Evolutionary conservation across 1,140 invertebrate genomes (phyloP), one percentile per base, ranked within the genome.

Genomic region (Calephelis nemesis): DNA sequence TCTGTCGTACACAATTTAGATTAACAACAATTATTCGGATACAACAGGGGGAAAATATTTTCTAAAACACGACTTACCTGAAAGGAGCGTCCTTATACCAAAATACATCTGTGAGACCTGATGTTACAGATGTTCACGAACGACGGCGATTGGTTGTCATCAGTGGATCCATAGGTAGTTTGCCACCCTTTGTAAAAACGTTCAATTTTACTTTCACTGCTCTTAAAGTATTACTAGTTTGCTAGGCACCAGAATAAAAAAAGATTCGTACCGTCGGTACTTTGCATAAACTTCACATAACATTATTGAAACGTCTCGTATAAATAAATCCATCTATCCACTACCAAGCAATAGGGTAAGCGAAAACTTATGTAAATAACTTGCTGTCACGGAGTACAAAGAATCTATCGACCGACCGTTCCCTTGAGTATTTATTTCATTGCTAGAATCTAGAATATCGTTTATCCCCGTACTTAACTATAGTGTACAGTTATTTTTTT

Each of bases 251-350:
- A 30, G 30, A 30, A 19, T 19, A 30, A 54, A 54, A 54, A n/a
- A 19, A 19, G 19, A 58, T 58, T 19, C 30, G 52, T 30, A 12
- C 12, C 8, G 52, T 11, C 19, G 19, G 52, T 54, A 7, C 19
- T 54, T 19, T 54, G 52, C 30, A 54, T 54, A 54, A 54, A 54
- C 52, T 54, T 54, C 52, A 54, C 52, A 54, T 54, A 54, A 54
- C 52, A 54, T 54, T 54, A 54, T 19, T 52, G 50, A 52, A 52
- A 52, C 50, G 50, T 15, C 50, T 3, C 13, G 50, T 52, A 19
- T 19, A 52, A 52, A 52, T 52, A 52, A 52, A 52, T 9, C 50
- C 19, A 52, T 52, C 50, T 52, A 52, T 52, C 19, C 15, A 52
- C 50, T 52, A 52, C 50, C 50, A 52, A 19, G 50, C 50, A 52